Conservation (phyloP, 2,113 vertebrate species). For the Mixornis gularis region DNA sequence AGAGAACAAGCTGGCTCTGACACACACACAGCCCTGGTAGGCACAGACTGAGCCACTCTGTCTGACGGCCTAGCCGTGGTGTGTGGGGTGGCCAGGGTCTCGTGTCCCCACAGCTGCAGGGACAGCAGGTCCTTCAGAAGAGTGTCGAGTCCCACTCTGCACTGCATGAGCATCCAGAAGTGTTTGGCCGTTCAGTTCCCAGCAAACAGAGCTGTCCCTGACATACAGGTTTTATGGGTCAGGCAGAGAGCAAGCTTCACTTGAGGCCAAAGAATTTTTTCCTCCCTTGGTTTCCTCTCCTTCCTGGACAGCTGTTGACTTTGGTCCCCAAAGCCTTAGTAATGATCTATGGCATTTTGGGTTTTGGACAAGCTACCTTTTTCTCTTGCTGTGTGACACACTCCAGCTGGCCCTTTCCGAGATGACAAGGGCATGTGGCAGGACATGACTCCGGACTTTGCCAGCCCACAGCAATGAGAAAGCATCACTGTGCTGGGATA, state of each 20-base stretch:
- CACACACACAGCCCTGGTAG: conserved; percentile 14
- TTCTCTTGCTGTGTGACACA: not conserved
- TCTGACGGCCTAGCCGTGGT: not conserved
- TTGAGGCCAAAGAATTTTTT: not conserved
- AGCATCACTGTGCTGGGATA: not conserved
- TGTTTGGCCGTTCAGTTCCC: not conserved
- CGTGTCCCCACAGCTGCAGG: not conserved
- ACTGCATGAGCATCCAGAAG: not conserved
- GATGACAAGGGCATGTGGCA: not conserved
- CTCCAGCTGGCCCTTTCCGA: not conserved
- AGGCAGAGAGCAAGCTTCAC: conserved; percentile 2
- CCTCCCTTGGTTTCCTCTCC: conserved; percentile 22
- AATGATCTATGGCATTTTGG: not conserved
- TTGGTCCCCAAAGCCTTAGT: not conserved
- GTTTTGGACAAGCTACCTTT: conserved; percentile 1
- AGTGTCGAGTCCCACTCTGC: not conserved
- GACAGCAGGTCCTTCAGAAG: not conserved
- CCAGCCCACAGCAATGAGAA: not conserved
- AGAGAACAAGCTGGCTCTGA: conserved; percentile 2
- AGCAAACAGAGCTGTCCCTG: not conserved
- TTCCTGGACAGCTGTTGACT: conserved; percentile 42
- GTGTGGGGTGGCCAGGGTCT: not conserved
- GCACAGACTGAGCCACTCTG: conserved; percentile 24
- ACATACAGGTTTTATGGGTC: not conserved
- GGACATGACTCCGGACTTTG: not conserved